phyloP scores from a whole-genome alignment of 2,888 invertebrate genomes.

The Euclidia mi region DNA sequence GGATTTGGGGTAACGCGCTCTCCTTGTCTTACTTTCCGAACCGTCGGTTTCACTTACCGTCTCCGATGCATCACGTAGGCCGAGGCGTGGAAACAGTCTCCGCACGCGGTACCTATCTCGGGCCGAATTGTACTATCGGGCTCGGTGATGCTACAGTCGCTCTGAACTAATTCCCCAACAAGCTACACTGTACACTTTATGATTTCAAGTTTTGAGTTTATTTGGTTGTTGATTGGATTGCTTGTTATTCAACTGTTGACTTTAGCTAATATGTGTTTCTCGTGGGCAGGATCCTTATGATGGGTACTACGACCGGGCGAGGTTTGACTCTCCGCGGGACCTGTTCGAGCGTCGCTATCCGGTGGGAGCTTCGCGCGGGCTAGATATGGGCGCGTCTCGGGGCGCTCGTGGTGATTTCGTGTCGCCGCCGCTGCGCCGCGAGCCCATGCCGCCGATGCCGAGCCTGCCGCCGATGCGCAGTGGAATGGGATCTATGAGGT shows the following conservation, averaged over 20 bases:
- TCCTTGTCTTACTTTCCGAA: slow-evolving; percentile 65
- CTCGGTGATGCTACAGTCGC: slow-evolving; percentile 75
- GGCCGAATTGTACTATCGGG: slow-evolving; percentile 66
- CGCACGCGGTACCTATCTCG: slow-evolving; percentile 78
- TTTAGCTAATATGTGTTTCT: slow-evolving; percentile 19
- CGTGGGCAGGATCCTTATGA: slow-evolving; percentile 91
- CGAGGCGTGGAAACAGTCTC: slow-evolving; percentile 74
- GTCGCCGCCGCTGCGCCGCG: slow-evolving; percentile 94
- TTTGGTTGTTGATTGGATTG: background rate
- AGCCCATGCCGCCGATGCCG: slow-evolving; percentile 95
- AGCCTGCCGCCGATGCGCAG: slow-evolving; percentile 91
- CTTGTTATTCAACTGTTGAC: background rate
- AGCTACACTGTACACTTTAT: background rate
- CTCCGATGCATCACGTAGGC: slow-evolving; percentile 75
- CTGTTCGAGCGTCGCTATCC: slow-evolving; percentile 95
- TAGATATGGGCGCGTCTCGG: slow-evolving; percentile 88
- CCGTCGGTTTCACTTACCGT: slow-evolving; percentile 67
- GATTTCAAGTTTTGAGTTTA: slow-evolving; percentile 1
- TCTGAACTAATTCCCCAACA: slow-evolving; percentile 10
- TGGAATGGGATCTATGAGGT: slow-evolving; percentile 92
- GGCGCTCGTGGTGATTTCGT: slow-evolving; percentile 91
- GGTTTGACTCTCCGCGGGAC: slow-evolving; percentile 95
- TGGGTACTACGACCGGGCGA: slow-evolving; percentile 94
- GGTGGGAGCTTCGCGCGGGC: slow-evolving; percentile 87
- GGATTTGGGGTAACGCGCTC: slow-evolving; percentile 94